These are phyloP conservation scores for Stomatorhinus walkeri DNA, from an alignment of 2,797 vertebrate genomes.

Conservation along the genomic window DNA sequence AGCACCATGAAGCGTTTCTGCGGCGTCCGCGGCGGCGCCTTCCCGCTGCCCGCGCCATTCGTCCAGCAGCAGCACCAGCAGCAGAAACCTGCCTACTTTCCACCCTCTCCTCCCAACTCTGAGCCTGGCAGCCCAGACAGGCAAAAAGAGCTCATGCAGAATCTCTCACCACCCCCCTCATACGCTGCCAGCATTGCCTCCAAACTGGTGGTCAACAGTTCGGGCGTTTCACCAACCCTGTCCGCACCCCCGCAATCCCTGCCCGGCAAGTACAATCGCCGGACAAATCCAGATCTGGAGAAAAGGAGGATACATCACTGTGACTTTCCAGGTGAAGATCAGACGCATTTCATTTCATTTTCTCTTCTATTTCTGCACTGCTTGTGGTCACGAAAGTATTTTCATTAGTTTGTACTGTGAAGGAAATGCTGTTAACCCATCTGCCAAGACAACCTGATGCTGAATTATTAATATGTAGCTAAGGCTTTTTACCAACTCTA, in stretches of 20 bases:
- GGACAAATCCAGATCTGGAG: slow-evolving; percentile 92
- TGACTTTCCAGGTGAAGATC: slow-evolving; percentile 75
- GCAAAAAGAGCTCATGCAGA: slow-evolving; percentile 80
- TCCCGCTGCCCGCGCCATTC: slow-evolving; percentile 64
- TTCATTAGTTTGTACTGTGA: neutral
- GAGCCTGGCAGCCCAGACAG: slow-evolving; percentile 88
- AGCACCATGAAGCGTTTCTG: slow-evolving; percentile 64
- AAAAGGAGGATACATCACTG: slow-evolving; percentile 95
- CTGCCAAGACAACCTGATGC: neutral
- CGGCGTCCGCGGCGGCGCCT: slow-evolving; percentile 58
- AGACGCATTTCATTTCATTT: neutral
- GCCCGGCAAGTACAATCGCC: slow-evolving; percentile 73
- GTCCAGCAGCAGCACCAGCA: slow-evolving; percentile 59
- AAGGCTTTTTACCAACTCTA: slow-evolving; percentile 27
- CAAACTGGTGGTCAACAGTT: slow-evolving; percentile 75
- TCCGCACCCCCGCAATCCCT: slow-evolving; percentile 65
- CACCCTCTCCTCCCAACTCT: slow-evolving; percentile 89
- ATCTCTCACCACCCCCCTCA: slow-evolving; percentile 83
- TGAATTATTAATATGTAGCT: slow-evolving; percentile 24
- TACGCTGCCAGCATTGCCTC: slow-evolving; percentile 89
- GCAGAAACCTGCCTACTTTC: slow-evolving; percentile 76
- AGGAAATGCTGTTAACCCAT: neutral
- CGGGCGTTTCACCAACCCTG: slow-evolving; percentile 58
- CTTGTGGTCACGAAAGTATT: neutral
- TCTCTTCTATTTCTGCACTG: neutral